These are phyloP conservation scores for Cynocephalus volans DNA, from an alignment of 2,113 vertebrate species.

Conservation along the genomic window DNA sequence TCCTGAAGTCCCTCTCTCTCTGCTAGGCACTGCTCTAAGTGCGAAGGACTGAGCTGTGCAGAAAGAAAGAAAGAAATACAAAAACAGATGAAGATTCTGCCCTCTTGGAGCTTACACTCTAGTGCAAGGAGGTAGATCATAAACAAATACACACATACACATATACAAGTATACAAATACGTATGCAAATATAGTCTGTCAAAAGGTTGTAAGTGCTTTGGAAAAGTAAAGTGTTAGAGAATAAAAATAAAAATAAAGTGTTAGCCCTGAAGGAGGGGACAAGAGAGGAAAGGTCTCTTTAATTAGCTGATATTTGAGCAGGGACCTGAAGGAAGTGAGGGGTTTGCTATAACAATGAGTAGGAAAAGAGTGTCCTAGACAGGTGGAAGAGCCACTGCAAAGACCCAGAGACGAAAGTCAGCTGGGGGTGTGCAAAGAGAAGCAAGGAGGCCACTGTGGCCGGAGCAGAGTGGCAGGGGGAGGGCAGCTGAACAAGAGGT, in stretches of 20 bases:
- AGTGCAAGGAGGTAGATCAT: neutral
- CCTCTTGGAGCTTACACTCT: neutral
- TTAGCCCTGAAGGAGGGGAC: neutral
- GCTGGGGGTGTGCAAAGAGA: too few relatives aligned
- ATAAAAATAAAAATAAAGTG: too few relatives aligned
- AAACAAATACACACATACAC: neutral
- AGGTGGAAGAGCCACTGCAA: neutral
- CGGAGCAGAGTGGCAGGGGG: neutral
- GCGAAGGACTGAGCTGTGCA: neutral
- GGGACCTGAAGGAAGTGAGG: neutral
- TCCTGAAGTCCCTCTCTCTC: neutral
- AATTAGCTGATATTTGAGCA: neutral
- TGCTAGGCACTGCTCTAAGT: neutral
- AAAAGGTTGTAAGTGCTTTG: neutral
- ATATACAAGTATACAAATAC: neutral
- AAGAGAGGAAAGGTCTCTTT: neutral
- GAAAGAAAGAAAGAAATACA: neutral
- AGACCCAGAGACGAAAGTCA: neutral
- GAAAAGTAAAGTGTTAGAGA: neutral
- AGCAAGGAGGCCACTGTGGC: neutral
- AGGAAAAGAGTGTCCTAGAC: neutral
- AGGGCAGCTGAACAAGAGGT: neutral
- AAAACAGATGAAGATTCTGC: neutral
- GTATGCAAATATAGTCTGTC: fast-evolving
- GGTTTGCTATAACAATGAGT: neutral